Evolutionary conservation across 2,888 invertebrate species (phyloP).

Genomic region (Chymomyza fuscimana): DNA sequence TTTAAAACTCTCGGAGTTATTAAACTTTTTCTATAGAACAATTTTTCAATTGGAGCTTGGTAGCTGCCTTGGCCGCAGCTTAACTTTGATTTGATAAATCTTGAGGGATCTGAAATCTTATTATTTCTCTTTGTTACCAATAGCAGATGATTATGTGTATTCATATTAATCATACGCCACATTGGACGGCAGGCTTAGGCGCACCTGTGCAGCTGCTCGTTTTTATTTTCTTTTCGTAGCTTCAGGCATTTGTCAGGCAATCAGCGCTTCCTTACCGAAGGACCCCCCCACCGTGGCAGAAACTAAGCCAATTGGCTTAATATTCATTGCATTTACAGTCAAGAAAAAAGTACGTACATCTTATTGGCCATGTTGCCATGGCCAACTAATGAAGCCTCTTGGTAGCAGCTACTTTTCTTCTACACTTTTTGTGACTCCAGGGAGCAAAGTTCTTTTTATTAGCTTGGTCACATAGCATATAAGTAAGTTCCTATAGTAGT

Average conservation of each 20-base stretch:
- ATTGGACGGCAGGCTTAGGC: constrained; percentile 40
- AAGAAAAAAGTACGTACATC: neutral
- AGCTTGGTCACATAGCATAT: neutral
- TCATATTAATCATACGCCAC: constrained; percentile 64
- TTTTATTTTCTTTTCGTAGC: neutral
- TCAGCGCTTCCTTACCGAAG: neutral
- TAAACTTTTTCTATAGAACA: no score
- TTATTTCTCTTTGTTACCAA: neutral
- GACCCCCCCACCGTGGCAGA: no score
- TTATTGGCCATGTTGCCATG: neutral
- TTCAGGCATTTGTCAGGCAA: neutral
- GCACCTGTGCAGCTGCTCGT: neutral
- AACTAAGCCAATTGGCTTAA: no score
- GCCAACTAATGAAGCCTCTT: neutral
- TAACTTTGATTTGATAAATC: neutral
- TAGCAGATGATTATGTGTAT: neutral
- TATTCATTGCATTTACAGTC: neutral
- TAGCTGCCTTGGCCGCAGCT: no score
- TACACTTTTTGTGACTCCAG: neutral
- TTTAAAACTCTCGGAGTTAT: no score
- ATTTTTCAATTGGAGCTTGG: no score
- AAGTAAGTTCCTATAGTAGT: neutral
- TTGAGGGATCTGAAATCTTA: neutral
- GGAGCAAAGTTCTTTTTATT: neutral
- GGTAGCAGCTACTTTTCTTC: neutral